These are phyloP conservation scores for Mormyrops boulengeri DNA, from an alignment of 2,797 vertebrate genomes.

Conservation along the genomic window DNA sequence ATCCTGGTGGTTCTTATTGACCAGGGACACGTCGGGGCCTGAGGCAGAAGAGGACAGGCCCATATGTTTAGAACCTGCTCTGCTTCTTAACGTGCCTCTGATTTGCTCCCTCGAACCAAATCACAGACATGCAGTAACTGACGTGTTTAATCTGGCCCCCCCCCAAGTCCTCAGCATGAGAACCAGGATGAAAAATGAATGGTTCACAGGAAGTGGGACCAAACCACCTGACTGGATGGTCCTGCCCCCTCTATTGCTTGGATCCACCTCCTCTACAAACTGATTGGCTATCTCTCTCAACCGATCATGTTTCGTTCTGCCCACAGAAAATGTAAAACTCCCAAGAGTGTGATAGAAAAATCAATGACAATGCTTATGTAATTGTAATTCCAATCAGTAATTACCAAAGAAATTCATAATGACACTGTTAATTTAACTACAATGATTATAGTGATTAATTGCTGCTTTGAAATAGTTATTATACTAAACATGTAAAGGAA, in stretches of 20 bases:
- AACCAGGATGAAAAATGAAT: not conserved
- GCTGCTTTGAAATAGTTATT: too few species aligned
- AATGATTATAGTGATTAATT: too few species aligned
- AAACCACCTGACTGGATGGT: not conserved
- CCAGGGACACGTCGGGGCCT: conserved; percentile 80
- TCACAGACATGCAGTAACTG: not conserved
- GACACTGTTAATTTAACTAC: too few species aligned
- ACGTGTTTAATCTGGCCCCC: not conserved
- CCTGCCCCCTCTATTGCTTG: not conserved
- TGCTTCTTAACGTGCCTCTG: not conserved
- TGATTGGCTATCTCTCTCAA: not conserved
- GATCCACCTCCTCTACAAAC: not conserved
- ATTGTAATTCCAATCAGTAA: too few species aligned
- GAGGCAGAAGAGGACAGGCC: conserved; percentile 40
- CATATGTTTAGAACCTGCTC: not conserved
- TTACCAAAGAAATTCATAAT: too few species aligned
- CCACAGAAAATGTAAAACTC: not conserved
- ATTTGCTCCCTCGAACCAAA: not conserved
- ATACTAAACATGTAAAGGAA: too few species aligned
- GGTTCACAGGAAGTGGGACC: not conserved
- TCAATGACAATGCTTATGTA: too few species aligned
- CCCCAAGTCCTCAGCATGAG: not conserved
- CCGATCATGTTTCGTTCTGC: not conserved
- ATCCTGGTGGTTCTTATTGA: conserved; percentile 89
- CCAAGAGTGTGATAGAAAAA: not conserved